Evolutionary conservation across 2,888 invertebrate species (phyloP).

Genomic region (Baronia brevicornis): DNA sequence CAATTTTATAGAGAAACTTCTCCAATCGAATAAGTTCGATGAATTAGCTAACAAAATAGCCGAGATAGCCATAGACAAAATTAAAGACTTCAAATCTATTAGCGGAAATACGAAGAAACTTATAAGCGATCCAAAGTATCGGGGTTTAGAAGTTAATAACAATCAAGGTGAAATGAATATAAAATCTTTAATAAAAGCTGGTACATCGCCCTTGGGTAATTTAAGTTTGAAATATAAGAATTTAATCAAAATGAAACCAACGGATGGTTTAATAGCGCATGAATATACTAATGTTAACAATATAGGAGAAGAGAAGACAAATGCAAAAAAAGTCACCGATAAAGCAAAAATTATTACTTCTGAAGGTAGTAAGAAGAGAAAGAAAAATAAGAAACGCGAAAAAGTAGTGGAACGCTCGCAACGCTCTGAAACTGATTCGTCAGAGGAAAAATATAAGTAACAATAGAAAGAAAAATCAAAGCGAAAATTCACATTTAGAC

Average conservation of each 20-base stretch:
- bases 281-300: not conserved
- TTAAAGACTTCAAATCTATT: slow-evolving; percentile 19
- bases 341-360: not conserved
- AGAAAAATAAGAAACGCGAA: no score
- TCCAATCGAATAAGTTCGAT: slow-evolving; percentile 32
- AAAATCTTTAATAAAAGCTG: not conserved
- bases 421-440: no score
- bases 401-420: no score
- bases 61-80: slow-evolving; percentile 31
- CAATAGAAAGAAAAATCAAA: no score
- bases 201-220: slow-evolving; percentile 3
- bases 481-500: no score
- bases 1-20: slow-evolving; percentile 29
- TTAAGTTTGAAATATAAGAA: slow-evolving; percentile 7
- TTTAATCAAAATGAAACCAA: slow-evolving; percentile 8
- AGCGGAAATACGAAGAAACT: not conserved
- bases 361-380: not conserved
- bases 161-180: not conserved
- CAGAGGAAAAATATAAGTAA: no score
- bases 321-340: not conserved
- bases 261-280: no score
- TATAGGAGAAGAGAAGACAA: not conserved
- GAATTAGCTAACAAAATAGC: slow-evolving; percentile 33
- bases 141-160: slow-evolving; percentile 1
- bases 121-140: not conserved